Evolutionary conservation across 92 coral and sea anemone genomes (phyloP), one percentile per base, ranked within the genome.

Genomic region (Bergia puertoricense): DNA sequence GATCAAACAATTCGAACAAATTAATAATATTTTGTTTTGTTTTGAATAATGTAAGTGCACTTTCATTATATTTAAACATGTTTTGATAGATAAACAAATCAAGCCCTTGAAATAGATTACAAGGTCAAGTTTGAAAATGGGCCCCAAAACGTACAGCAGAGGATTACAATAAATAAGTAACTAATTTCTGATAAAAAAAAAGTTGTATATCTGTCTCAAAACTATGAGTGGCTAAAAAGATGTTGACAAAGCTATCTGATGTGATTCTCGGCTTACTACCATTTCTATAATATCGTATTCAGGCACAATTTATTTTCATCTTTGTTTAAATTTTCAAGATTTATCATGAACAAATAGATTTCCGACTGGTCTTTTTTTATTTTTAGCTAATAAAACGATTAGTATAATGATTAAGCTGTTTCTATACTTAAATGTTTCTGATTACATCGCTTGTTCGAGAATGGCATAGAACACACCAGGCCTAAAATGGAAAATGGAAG

Each of bases 111-210:
- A n/a, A 69, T 36, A 69, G 14, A 69, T n/a, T 69, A 69, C 74
- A 69, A 69, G 74, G 74, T 69, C 74, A 69, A 36, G 74, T 69
- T 69, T n/a, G 39, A 69, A 69, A 69, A 1, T 69, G 74, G 74
- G 6, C 38, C 36, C 74, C 13, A 22, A n/a, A 68, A 68, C 6
- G 74, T 68, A 68, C 39, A 51, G 15, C 39, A 51, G 15, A 8
- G 14, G 11, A 13, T 4, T 54, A 13, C 59, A 18, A 13, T 54
- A 48, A 6, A 48, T 48, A 48, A 5, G 3, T 13, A n/a, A n/a
- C n/a, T 69, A n/a, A n/a, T 69, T 69, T 69, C 10, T 54, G 59
- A 54, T 6, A 54, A 8, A 54, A 2, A 54, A 11, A 30, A 30
- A 30, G 30, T 30, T 30, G 30, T 30, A 30, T 54, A 11, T 54